phyloP scores from a whole-genome alignment of 2,113 vertebrate genomes.

The Chloroceryle aenea region DNA sequence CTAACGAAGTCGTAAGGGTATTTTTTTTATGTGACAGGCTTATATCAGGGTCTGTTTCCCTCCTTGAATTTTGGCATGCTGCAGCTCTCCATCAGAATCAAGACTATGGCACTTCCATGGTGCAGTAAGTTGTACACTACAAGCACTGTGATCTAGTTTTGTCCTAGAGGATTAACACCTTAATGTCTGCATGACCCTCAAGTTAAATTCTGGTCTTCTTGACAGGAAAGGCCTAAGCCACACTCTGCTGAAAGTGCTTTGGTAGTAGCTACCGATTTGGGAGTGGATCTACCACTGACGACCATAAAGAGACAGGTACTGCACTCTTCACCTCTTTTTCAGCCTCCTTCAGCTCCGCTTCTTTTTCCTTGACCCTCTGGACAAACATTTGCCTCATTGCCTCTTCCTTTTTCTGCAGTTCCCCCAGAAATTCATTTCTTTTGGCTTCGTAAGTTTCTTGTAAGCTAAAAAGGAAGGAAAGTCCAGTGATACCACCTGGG shows the following conservation, averaged over 20 bases:
- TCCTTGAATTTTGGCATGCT: not conserved
- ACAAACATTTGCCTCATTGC: slow-evolving; percentile 99
- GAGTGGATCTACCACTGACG: not conserved
- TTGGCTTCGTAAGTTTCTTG: slow-evolving; percentile 99
- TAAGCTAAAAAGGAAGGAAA: slow-evolving; percentile 77
- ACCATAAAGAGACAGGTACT: not conserved
- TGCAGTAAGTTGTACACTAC: not conserved
- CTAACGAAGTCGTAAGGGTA: not conserved
- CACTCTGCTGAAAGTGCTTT: not conserved
- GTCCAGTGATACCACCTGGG: not conserved
- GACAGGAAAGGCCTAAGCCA: not conserved
- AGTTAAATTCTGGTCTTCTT: not conserved
- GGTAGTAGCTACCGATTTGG: not conserved
- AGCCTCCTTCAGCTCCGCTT: slow-evolving; percentile 95
- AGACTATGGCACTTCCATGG: not conserved
- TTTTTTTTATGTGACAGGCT: not conserved
- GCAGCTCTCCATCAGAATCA: not conserved
- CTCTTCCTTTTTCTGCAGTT: slow-evolving; percentile 98
- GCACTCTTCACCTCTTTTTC: slow-evolving; percentile 92
- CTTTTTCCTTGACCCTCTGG: slow-evolving; percentile 98
- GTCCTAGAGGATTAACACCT: not conserved
- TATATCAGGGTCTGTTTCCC: not conserved
- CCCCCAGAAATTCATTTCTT: slow-evolving; percentile 97
- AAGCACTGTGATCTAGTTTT: not conserved
- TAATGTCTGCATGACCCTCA: not conserved